Conservation (phyloP, 2,888 invertebrate genomes). For the Parnassius glacialis region DNA sequence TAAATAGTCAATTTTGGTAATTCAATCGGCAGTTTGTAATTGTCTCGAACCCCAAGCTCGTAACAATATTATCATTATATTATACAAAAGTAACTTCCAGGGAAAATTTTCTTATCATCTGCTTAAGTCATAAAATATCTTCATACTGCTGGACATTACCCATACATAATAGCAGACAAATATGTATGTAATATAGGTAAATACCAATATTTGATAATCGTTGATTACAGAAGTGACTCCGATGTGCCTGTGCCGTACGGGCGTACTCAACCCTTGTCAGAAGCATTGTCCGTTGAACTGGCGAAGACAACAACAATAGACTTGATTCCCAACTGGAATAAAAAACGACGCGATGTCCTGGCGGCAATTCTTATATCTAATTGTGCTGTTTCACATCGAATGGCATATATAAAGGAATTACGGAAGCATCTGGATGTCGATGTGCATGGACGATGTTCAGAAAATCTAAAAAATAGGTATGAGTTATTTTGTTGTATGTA, state of each 20-base stretch:
- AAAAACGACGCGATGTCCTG: constrained; percentile 67
- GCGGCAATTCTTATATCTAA: constrained; percentile 82
- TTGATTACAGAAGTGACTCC: constrained; percentile 77
- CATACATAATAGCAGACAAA: too few relatives aligned
- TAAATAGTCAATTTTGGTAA: too few relatives aligned
- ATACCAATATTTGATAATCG: background rate
- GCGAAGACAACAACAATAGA: constrained; percentile 33
- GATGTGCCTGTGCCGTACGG: constrained; percentile 86
- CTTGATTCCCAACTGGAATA: constrained; percentile 60
- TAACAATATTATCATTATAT: too few relatives aligned
- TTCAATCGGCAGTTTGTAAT: too few relatives aligned
- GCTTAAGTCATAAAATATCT: too few relatives aligned
- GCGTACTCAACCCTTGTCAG: constrained; percentile 63
- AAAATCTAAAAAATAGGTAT: constrained; percentile 39
- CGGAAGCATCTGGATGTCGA: constrained; percentile 17
- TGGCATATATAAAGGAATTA: constrained; percentile 21
- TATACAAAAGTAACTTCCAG: too few relatives aligned
- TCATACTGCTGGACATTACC: too few relatives aligned
- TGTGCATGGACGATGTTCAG: constrained; percentile 40
- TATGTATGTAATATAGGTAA: too few relatives aligned
- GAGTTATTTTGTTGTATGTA: too few relatives aligned
- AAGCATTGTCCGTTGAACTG: constrained; percentile 30
- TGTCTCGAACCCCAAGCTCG: too few relatives aligned
- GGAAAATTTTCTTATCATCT: too few relatives aligned
- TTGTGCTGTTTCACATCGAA: constrained; percentile 69